Base-by-base conservation (phyloP, 2,797 vertebrate species). In the Betta splendens region DNA sequence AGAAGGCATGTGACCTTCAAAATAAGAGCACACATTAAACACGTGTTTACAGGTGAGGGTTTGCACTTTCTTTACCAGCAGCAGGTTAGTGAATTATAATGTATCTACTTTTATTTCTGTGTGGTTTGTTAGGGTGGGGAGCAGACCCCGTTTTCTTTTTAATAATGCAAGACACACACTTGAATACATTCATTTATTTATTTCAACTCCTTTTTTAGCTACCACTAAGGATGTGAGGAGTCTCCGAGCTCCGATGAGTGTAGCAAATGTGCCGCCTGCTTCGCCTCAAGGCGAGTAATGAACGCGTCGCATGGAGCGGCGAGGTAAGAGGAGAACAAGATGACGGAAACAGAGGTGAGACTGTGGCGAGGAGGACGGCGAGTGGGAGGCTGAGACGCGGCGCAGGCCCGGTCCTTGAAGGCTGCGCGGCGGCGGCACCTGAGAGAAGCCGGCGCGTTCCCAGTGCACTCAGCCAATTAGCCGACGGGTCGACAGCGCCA, bases 381-480 rank as follows among this genome's bases (percentile, higher is more conserved):
- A 55, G 62, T 42, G 45, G 28, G 31, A 47, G 63, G 15, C 5
- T 35, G 7, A 42, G 68, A 66, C 31, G 42, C 60, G 46, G 42
- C 29, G 3, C 13, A 6, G 1, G 72, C 69, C 71, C 75, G 48
- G 42, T 25, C 58, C 40, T 54, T n/a, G n/a, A 50, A 61, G 74
- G 72, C 47, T 18, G 29, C 37, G 56, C 8, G 53, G 56, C 55
- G 72, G 37, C 57, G 38, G 49, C 77, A 87, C 83, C 77, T 78
- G 67, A 72, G 72, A 75, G 66, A 66, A 63, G 68, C 42, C 82
- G 54, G 55, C 72, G 59, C 58, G 54, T 66, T 71, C 70, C 51
- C 80, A 74, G 85, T 39, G 60, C 18, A 21, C 46, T 87, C 81
- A 86, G 60, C 77, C 73, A 82, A 69, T 86, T 85, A 87, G 70